A percentile compares a stretch with the other conserved stretches of the same genome.
Evolutionary conservation across 2,888 invertebrate genomes (phyloP).

Genomic region (Scaptomyza caliginosa): DNA sequence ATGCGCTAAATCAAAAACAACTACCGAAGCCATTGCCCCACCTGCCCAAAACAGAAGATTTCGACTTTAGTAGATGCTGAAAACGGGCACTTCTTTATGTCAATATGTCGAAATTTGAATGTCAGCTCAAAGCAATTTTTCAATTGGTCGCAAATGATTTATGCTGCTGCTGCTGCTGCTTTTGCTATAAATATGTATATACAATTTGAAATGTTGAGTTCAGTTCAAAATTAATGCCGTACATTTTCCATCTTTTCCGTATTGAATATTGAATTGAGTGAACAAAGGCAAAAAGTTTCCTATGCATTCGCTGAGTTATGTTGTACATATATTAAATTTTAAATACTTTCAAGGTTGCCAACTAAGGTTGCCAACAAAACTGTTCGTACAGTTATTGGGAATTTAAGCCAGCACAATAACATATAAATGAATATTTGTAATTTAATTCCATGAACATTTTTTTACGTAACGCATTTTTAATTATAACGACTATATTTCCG

Average conservation of each 20-base stretch:
- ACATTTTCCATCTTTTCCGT: background rate
- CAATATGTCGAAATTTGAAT: constrained; percentile 2
- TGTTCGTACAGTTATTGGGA: too few species aligned
- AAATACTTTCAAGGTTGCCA: too few species aligned
- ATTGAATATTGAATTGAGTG: background rate
- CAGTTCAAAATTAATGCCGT: constrained; percentile 36
- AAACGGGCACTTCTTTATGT: background rate
- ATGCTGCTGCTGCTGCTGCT: constrained; percentile 9
- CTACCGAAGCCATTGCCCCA: constrained; percentile 15
- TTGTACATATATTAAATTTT: too few species aligned
- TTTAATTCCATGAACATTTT: background rate
- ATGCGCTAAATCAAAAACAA: constrained; percentile 50
- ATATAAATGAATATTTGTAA: background rate
- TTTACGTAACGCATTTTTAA: background rate
- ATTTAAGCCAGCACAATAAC: too few species aligned
- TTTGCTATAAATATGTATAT: background rate
- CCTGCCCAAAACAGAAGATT: background rate
- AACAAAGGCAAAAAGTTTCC: too few species aligned
- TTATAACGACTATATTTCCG: background rate
- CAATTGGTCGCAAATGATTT: constrained; percentile 16
- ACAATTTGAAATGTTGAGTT: constrained; percentile 20
- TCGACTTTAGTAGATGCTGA: background rate
- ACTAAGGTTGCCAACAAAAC: background rate
- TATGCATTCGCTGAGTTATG: too few species aligned
- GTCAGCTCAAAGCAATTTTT: background rate